These are phyloP conservation scores for Acleris emargana DNA, from an alignment of 2,888 invertebrate genomes.

Conservation along the genomic window DNA sequence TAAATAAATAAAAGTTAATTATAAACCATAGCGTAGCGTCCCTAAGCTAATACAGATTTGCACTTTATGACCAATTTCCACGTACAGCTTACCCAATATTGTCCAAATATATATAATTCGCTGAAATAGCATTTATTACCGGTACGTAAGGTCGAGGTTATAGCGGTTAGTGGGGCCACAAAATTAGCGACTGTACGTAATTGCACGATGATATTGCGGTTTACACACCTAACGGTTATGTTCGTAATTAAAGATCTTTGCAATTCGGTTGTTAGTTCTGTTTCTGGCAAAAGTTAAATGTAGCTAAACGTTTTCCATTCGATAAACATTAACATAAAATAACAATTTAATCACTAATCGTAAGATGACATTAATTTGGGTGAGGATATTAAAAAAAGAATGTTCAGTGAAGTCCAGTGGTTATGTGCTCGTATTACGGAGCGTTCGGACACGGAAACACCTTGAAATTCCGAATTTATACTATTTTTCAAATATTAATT, in stretches of 20 bases:
- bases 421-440: too few species aligned
- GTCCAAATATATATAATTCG: constrained; percentile 14
- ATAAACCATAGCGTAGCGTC: constrained; percentile 29
- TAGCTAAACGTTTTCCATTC: neutral
- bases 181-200: constrained; percentile 29
- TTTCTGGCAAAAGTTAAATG: constrained; percentile 11
- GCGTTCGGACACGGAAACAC: too few species aligned
- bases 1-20: constrained; percentile 34
- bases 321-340: too few species aligned
- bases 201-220: constrained; percentile 36
- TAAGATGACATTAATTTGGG: too few species aligned
- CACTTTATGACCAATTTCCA: constrained; percentile 36
- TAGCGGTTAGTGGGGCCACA: constrained; percentile 1
- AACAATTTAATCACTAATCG: too few species aligned
- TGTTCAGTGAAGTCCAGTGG: too few species aligned
- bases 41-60: constrained; percentile 37
- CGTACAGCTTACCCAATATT: constrained; percentile 17
- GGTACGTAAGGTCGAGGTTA: constrained; percentile 6
- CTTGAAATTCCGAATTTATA: too few species aligned
- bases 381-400: too few species aligned
- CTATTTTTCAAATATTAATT: too few species aligned
- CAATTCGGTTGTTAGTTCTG: constrained; percentile 29
- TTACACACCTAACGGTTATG: constrained; percentile 35
- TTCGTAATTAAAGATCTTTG: constrained; percentile 35
- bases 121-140: constrained; percentile 15